Conservation (phyloP, 2,113 vertebrate species). For the Haemorhous mexicanus region DNA sequence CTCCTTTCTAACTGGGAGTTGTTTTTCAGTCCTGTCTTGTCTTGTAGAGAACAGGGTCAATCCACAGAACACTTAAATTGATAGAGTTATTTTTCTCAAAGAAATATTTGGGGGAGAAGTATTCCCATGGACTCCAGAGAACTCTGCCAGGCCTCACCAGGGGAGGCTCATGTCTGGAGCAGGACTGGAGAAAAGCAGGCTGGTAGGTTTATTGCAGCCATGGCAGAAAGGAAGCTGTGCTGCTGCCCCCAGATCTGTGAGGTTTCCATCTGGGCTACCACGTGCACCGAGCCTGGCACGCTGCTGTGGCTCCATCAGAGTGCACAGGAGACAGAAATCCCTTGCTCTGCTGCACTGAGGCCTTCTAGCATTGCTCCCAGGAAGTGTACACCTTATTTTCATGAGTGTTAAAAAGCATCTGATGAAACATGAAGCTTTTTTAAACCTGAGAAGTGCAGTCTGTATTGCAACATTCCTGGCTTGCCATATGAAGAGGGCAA, state of each 20-base stretch:
- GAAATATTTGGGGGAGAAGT: background rate
- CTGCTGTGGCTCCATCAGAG: background rate
- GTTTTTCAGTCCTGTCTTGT: background rate
- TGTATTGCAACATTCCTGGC: background rate
- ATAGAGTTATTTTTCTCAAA: background rate
- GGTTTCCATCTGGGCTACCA: background rate
- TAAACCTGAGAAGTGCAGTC: background rate
- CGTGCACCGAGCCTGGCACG: rapidly evolving
- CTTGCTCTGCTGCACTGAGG: background rate
- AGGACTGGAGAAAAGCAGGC: background rate
- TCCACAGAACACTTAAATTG: background rate
- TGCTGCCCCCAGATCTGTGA: background rate
- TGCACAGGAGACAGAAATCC: background rate
- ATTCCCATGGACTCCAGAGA: background rate
- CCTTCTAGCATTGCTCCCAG: background rate
- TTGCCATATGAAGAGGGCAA: background rate
- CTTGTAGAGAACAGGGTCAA: background rate
- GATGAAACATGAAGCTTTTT: background rate
- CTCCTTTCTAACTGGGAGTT: background rate
- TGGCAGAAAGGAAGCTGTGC: background rate
- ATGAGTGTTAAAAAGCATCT: background rate
- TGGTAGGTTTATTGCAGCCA: background rate
- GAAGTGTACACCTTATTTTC: background rate
- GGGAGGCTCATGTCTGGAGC: background rate
- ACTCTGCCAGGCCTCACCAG: background rate